Evolutionary conservation across 2,888 invertebrate species (phyloP).

Genomic region (Drosophila recens): DNA sequence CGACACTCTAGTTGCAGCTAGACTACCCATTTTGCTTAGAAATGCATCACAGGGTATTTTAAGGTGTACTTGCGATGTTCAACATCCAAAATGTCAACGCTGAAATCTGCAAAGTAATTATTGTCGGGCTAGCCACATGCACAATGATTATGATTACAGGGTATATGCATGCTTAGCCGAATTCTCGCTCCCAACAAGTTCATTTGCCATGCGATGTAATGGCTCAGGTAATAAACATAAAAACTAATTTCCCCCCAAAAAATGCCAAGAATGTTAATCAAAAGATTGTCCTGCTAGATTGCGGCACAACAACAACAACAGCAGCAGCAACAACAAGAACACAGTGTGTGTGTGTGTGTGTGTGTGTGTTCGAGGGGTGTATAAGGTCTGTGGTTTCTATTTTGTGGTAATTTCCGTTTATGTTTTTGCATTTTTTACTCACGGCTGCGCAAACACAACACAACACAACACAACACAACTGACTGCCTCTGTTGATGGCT

Average conservation of each 20-base stretch:
- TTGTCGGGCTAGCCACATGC: not conserved
- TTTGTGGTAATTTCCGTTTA: slow-evolving; percentile 81
- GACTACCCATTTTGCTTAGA: not conserved
- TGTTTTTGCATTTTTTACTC: slow-evolving; percentile 81
- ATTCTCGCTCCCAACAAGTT: slow-evolving; percentile 65
- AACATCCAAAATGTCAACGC: not conserved
- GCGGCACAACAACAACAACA: slow-evolving; percentile 65
- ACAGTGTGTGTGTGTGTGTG: slow-evolving; percentile 21
- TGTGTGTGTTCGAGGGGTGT: slow-evolving; percentile 15
- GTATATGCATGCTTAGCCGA: slow-evolving; percentile 37
- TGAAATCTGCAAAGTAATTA: not conserved
- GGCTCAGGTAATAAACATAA: slow-evolving; percentile 81
- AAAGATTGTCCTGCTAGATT: slow-evolving; percentile 80
- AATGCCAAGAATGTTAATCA: slow-evolving; percentile 79
- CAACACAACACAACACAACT: slow-evolving; percentile 78
- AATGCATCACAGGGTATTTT: not conserved
- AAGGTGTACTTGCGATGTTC: not conserved
- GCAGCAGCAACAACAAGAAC: slow-evolving; percentile 31
- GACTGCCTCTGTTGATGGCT: slow-evolving; percentile 49
- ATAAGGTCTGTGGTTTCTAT: slow-evolving; percentile 75
- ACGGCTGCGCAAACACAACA: slow-evolving; percentile 81
- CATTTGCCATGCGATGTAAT: slow-evolving; percentile 69
- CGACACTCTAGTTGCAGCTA: not conserved
- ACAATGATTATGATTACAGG: slow-evolving; percentile 22
- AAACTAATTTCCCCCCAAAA: slow-evolving; percentile 78